Conservation (phyloP, 1,140 invertebrate species). For the Drosophila dunni region DNA sequence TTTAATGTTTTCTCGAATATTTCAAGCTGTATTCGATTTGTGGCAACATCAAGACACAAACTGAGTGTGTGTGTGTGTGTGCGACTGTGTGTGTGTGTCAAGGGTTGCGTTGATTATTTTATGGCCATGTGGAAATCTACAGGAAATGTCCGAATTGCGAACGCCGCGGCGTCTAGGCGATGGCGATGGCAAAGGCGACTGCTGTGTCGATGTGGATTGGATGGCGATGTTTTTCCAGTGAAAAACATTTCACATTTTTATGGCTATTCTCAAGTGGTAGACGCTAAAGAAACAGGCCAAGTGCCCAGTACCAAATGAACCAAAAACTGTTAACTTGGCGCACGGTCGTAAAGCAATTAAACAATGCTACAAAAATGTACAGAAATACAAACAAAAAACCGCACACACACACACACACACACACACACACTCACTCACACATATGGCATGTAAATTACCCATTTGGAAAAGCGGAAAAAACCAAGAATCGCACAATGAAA, state of each 20-base stretch:
- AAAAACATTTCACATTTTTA: slow-evolving; percentile 62
- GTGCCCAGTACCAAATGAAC: slow-evolving; percentile 9
- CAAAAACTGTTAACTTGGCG: slow-evolving; percentile 72
- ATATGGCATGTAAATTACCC: slow-evolving; percentile 19
- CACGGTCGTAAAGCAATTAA: slow-evolving; percentile 73
- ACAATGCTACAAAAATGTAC: slow-evolving; percentile 39
- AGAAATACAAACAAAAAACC: no score
- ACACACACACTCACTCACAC: neutral
- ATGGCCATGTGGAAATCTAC: slow-evolving; percentile 80
- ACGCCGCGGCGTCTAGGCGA: slow-evolving; percentile 34
- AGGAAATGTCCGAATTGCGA: slow-evolving; percentile 63
- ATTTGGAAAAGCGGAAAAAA: slow-evolving; percentile 23
- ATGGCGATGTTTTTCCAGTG: slow-evolving; percentile 49
- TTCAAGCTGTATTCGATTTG: slow-evolving; percentile 2
- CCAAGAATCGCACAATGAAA: slow-evolving; percentile 9
- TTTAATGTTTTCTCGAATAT: slow-evolving; percentile 21
- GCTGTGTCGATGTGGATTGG: neutral
- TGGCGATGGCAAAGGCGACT: slow-evolving; percentile 6
- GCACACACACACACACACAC: slow-evolving; percentile 5
- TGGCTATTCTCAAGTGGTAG: slow-evolving; percentile 62
- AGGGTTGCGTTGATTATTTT: slow-evolving; percentile 78
- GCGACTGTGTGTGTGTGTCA: slow-evolving; percentile 56
- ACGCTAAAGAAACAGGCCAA: slow-evolving; percentile 1
- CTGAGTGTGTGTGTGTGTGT: slow-evolving; percentile 13
- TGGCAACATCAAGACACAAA: slow-evolving; percentile 22